Conservation (phyloP, 2,113 vertebrate genomes). For the Gadus macrocephalus region DNA sequence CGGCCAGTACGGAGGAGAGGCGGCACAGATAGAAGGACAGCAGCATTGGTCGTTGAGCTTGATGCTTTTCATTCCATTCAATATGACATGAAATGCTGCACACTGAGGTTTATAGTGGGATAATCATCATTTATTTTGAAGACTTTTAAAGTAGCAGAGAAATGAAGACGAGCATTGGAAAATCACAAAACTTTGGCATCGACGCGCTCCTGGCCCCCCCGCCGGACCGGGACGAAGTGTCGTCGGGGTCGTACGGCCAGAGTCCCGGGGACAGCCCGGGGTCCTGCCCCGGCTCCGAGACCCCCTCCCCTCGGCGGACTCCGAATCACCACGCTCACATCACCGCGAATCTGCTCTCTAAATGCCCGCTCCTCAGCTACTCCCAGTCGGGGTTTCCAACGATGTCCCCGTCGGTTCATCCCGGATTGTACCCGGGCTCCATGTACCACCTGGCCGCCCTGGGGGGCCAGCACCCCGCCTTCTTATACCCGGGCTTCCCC, state of each 20-base stretch:
- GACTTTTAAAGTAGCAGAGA: not conserved
- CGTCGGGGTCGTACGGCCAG: conserved; percentile 43
- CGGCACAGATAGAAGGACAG: conserved; percentile 1
- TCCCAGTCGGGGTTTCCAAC: conserved; percentile 57
- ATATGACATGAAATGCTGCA: not conserved
- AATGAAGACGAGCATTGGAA: conserved; percentile 59
- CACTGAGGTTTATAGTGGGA: too few species aligned
- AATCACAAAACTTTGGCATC: conserved; percentile 79
- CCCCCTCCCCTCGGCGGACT: conserved; percentile 56
- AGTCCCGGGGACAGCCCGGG: conserved; percentile 45
- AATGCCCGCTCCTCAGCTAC: conserved; percentile 57
- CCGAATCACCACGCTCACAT: conserved; percentile 25
- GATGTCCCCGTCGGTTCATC: conserved; percentile 57
- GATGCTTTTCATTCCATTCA: not conserved
- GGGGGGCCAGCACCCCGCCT: conserved; percentile 65
- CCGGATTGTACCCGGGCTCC: conserved; percentile 62
- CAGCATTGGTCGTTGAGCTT: not conserved
- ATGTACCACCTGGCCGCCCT: conserved; percentile 69
- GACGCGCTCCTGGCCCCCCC: conserved; percentile 74
- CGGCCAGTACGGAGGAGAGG: not conserved
- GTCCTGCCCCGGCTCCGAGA: conserved; percentile 52
- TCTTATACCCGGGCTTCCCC: conserved; percentile 64
- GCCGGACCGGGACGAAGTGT: conserved; percentile 30
- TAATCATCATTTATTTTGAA: too few species aligned
- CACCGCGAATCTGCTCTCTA: conserved; percentile 51